Evolutionary conservation across 2,113 vertebrate genomes (phyloP).

Genomic region (Pterocles burchelli): DNA sequence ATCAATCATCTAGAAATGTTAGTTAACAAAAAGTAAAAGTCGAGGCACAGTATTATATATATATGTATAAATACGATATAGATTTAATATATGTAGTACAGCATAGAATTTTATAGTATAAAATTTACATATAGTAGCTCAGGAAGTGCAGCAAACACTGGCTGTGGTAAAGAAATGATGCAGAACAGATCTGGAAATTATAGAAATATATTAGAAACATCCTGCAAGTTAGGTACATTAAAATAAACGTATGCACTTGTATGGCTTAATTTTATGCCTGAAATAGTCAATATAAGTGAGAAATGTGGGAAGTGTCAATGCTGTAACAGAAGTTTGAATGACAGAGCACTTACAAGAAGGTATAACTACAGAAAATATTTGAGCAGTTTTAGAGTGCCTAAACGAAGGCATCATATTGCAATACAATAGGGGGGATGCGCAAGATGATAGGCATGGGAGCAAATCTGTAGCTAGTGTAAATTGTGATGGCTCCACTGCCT

Average conservation of each 20-base stretch:
- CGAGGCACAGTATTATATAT: background rate
- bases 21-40: background rate
- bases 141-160: background rate
- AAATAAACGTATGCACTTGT: background rate
- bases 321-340: background rate
- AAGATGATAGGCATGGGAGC: background rate
- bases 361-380: background rate
- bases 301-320: background rate
- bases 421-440: background rate
- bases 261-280: background rate
- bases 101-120: background rate
- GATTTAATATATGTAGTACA: background rate
- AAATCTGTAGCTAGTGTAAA: background rate
- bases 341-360: background rate
- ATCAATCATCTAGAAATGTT: accelerated
- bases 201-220: background rate
- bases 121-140: background rate
- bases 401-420: background rate
- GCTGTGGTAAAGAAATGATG: background rate
- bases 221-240: background rate
- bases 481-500: background rate
- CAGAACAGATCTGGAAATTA: background rate
- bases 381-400: background rate
- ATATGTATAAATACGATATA: background rate
- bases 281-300: background rate